phyloP scores from a whole-genome alignment of 1,140 invertebrate species.

The Drosophila sp. region DNA sequence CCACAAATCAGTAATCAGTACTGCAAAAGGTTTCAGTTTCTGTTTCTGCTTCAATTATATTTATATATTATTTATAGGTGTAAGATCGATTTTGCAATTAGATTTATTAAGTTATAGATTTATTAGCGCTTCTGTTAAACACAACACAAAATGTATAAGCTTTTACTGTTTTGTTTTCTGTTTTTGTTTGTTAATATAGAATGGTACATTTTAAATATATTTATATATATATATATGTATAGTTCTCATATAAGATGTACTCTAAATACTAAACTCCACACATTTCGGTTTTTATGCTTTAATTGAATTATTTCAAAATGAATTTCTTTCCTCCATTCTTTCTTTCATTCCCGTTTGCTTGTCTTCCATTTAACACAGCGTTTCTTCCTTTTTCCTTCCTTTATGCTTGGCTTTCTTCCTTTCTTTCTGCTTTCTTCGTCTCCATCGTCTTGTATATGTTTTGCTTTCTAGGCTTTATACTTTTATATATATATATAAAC shows the following conservation, averaged over 20 bases:
- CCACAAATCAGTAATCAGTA: constrained; percentile 63
- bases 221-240: constrained; percentile 31
- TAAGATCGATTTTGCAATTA: constrained; percentile 14
- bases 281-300: constrained; percentile 12
- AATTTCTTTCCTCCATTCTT: not conserved
- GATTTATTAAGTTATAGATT: constrained; percentile 15
- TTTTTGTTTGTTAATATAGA: constrained; percentile 24
- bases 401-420: not conserved
- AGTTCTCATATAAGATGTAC: constrained; percentile 36
- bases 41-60: constrained; percentile 25
- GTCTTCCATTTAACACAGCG: constrained; percentile 19
- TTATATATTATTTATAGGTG: constrained; percentile 12
- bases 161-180: constrained; percentile 10
- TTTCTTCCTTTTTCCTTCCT: constrained; percentile 2
- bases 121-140: constrained; percentile 37
- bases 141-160: constrained; percentile 47
- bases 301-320: constrained; percentile 17
- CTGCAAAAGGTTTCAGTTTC: constrained; percentile 58
- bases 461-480: constrained; percentile 36
- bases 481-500: constrained; percentile 47
- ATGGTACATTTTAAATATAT: constrained; percentile 47
- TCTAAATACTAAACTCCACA: constrained; percentile 40
- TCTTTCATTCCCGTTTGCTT: constrained; percentile 18
- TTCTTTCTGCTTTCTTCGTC: constrained; percentile 9
- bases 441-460: constrained; percentile 34